Conservation (phyloP, 2,888 invertebrate species). For the Xanthorhoe designata region DNA sequence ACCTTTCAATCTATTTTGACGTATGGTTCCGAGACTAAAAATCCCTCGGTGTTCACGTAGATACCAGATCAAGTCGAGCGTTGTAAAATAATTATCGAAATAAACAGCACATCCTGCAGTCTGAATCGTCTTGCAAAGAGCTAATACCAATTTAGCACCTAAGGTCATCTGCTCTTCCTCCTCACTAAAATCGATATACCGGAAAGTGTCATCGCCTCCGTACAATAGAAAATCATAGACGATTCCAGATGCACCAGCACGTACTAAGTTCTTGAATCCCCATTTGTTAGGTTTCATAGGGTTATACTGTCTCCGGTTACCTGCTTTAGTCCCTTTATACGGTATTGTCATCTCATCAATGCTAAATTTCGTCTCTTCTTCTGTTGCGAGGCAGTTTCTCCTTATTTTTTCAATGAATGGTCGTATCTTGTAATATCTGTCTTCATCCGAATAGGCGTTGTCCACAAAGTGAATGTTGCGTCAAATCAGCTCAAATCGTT, state of each 20-base stretch:
- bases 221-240: conserved; percentile 56
- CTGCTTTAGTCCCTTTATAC: conserved; percentile 31
- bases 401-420: conserved; percentile 34
- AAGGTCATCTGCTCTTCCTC: conserved; percentile 30
- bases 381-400: conserved; percentile 31
- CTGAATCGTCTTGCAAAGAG: conserved; percentile 39
- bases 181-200: conserved; percentile 18
- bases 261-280: conserved; percentile 53
- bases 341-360: conserved; percentile 41
- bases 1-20: not conserved
- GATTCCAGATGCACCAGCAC: conserved; percentile 52
- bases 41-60: not conserved
- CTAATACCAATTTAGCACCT: conserved; percentile 44
- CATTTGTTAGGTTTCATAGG: too few species aligned
- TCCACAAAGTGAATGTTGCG: conserved; percentile 39
- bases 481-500: conserved; percentile 39
- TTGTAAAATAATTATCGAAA: conserved; percentile 37
- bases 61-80: conserved; percentile 12
- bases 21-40: not conserved
- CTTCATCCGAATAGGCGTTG: conserved; percentile 38
- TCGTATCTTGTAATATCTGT: conserved; percentile 34
- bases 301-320: too few species aligned
- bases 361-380: conserved; percentile 35
- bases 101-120: conserved; percentile 35
- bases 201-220: conserved; percentile 51